These are phyloP conservation scores for Indicator maculatus DNA, from an alignment of 2,113 vertebrate species.

Conservation along the genomic window DNA sequence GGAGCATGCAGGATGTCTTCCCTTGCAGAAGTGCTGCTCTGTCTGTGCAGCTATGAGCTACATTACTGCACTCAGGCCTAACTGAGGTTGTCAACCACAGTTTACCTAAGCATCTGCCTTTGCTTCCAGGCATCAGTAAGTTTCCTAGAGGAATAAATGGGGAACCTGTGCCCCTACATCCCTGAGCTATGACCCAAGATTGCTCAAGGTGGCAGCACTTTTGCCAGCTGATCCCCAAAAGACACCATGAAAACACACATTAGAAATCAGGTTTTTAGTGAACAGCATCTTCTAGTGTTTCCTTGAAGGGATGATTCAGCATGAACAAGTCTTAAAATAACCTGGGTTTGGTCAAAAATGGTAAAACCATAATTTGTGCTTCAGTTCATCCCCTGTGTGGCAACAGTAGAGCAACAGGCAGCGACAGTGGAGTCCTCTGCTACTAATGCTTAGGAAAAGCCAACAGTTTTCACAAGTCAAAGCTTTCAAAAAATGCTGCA, in stretches of 20 bases:
- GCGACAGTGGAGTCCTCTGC: neutral
- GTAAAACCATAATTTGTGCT: neutral
- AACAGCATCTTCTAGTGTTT: neutral
- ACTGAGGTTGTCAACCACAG: neutral
- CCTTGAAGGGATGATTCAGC: neutral
- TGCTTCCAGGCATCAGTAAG: neutral
- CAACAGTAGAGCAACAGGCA: neutral
- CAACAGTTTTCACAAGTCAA: neutral
- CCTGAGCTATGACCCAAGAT: neutral
- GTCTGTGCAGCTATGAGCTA: neutral
- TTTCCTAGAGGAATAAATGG: neutral
- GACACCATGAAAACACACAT: neutral
- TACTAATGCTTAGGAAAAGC: rapidly evolving
- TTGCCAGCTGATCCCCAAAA: neutral
- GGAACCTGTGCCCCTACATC: neutral
- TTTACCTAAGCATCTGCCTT: neutral
- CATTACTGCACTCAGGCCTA: neutral
- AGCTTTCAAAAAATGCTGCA: neutral
- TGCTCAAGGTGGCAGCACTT: neutral
- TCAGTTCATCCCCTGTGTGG: neutral
- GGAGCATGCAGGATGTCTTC: neutral
- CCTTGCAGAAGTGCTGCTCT: neutral
- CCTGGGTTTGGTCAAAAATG: neutral
- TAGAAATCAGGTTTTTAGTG: neutral
- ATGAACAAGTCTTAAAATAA: neutral